Conservation (phyloP, 2,888 invertebrate genomes). For the Phalangium opilio region DNA sequence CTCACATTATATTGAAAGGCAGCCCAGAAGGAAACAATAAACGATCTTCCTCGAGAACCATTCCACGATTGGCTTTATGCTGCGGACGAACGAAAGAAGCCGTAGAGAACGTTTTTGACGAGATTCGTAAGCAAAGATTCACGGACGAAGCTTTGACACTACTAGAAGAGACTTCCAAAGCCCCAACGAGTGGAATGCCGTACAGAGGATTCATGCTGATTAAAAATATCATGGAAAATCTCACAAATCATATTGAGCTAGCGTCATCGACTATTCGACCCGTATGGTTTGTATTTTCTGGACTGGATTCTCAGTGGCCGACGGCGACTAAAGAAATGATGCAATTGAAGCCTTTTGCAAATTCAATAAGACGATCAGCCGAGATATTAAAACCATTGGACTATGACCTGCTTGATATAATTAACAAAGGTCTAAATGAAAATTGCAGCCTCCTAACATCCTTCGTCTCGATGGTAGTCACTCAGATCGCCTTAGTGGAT, state of each 20-base stretch:
- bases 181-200: constrained; percentile 55
- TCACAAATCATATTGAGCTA: no score
- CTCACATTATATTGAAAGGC: constrained; percentile 71
- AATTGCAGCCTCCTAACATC: constrained; percentile 22
- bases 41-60: constrained; percentile 27
- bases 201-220: constrained; percentile 62
- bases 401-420: constrained; percentile 31
- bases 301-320: constrained; percentile 24
- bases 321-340: constrained; percentile 38
- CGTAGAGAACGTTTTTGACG: constrained; percentile 34
- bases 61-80: constrained; percentile 54
- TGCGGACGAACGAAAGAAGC: constrained; percentile 75
- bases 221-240: no score
- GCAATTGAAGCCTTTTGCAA: constrained; percentile 32
- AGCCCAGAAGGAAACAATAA: constrained; percentile 34
- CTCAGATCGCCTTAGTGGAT: constrained; percentile 33
- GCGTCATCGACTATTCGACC: constrained; percentile 14
- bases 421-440: constrained; percentile 36
- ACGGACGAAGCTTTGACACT: constrained; percentile 52
- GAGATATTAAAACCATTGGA: constrained; percentile 29
- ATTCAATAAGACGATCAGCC: constrained; percentile 31
- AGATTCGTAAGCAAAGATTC: constrained; percentile 39
- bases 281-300: constrained; percentile 38
- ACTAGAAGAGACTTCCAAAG: constrained; percentile 54
- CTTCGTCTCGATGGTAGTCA: constrained; percentile 34